Percentiles rank a stretch among this genome's conserved stretches.
Conservation (phyloP, 2,797 vertebrate species). For the Holocentrus rufus region DNA sequence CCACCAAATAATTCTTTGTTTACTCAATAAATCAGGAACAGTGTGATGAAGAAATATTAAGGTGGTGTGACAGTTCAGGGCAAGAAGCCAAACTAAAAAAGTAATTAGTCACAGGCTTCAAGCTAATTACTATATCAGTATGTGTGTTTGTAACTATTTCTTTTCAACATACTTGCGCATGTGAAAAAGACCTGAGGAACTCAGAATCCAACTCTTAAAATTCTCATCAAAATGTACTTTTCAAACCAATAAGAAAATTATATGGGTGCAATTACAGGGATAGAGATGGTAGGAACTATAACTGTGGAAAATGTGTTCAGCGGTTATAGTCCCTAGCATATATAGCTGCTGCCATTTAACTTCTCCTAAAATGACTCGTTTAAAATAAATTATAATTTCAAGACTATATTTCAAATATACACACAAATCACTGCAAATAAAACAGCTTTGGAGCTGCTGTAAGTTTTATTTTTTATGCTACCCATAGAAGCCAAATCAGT, state of each 20-base stretch:
- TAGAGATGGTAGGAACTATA: no score
- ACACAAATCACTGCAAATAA: no score
- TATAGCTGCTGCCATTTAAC: no score
- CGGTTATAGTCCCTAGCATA: no score
- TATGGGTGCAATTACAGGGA: not conserved
- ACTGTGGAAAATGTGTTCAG: no score
- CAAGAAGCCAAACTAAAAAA: constrained; percentile 3
- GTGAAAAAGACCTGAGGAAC: not conserved
- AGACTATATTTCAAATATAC: no score
- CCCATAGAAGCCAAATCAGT: no score
- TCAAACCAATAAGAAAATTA: not conserved
- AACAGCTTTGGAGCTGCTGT: no score
- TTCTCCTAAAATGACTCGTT: no score
- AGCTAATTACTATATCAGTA: constrained; percentile 1
- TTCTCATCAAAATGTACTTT: not conserved
- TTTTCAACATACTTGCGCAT: not conserved
- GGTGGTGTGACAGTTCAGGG: not conserved
- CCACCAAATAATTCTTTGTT: constrained; percentile 1
- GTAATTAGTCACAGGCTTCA: not conserved
- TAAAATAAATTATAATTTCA: no score
- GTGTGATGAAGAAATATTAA: not conserved
- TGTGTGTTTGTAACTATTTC: not conserved
- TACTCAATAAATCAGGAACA: not conserved
- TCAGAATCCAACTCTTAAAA: not conserved
- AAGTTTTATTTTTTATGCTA: no score